Conservation (phyloP, 2,113 vertebrate species). For the Lamprologus sp. region DNA sequence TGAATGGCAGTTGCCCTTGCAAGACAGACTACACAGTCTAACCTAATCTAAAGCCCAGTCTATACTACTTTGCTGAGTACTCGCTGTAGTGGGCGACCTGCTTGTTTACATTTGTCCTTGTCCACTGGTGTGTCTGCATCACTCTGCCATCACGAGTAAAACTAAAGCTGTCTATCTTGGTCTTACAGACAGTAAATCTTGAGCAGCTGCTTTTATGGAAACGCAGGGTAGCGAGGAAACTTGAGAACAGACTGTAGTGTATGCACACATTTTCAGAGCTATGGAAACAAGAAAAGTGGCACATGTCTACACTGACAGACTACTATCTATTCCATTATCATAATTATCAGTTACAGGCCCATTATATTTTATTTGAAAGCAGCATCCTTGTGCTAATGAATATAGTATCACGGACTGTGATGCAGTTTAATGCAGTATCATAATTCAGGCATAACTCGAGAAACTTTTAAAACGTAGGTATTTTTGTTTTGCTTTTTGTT, state of each 20-base stretch:
- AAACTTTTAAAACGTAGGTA: not conserved
- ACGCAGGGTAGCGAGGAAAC: not conserved
- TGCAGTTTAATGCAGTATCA: not conserved
- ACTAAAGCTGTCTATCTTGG: not conserved
- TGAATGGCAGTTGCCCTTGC: not conserved
- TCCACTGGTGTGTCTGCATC: not conserved
- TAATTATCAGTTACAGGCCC: not conserved
- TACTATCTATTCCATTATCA: not conserved
- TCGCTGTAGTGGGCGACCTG: not conserved
- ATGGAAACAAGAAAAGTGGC: not conserved
- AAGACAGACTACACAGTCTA: not conserved
- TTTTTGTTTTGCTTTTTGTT: not conserved
- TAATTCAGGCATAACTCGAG: not conserved
- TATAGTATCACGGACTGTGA: not conserved
- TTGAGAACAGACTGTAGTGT: not conserved
- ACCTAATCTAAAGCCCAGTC: not conserved
- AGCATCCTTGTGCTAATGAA: not conserved
- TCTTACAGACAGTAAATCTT: not conserved
- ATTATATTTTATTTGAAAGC: not conserved
- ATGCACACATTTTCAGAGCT: not conserved
- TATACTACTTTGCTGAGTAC: not conserved
- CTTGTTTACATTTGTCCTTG: not conserved
- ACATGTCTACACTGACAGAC: not conserved
- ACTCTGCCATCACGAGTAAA: not conserved
- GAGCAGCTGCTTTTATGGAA: not conserved